Evolutionary conservation across 2,888 invertebrate species (phyloP).

Genomic region (Saturnia japonica): DNA sequence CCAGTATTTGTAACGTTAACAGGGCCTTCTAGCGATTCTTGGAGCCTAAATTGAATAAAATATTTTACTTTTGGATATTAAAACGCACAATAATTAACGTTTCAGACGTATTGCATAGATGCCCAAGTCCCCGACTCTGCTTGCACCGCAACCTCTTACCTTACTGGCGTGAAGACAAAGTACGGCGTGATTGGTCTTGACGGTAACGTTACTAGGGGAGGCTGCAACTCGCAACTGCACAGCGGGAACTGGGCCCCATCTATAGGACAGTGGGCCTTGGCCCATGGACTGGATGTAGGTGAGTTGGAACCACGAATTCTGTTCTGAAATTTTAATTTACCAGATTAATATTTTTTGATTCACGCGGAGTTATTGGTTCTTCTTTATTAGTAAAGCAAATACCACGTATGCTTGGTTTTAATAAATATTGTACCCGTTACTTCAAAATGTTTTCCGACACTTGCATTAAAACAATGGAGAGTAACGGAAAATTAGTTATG

Average conservation of each 20-base stretch:
- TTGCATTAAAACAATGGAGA: too few relatives aligned
- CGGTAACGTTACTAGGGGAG: constrained; percentile 83
- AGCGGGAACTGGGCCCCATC: constrained; percentile 83
- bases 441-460: too few relatives aligned
- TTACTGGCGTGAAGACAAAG: constrained; percentile 88
- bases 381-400: too few relatives aligned
- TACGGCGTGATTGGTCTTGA: constrained; percentile 86
- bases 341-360: neutral
- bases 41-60: neutral
- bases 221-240: constrained; percentile 84
- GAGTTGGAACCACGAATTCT: constrained; percentile 33
- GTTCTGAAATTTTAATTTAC: neutral
- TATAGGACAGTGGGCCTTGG: constrained; percentile 86
- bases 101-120: constrained; percentile 83
- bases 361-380: too few relatives aligned
- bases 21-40: too few relatives aligned
- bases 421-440: too few relatives aligned
- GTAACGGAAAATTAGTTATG: too few relatives aligned
- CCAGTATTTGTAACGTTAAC: too few relatives aligned
- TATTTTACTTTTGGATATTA: neutral
- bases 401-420: too few relatives aligned
- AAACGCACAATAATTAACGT: constrained; percentile 21
- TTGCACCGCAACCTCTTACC: constrained; percentile 86
- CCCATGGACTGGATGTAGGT: constrained; percentile 73
- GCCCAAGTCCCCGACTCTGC: constrained; percentile 89